phyloP scores from a whole-genome alignment of 23 tunicate genomes.

The Trididemnum miniatum region DNA sequence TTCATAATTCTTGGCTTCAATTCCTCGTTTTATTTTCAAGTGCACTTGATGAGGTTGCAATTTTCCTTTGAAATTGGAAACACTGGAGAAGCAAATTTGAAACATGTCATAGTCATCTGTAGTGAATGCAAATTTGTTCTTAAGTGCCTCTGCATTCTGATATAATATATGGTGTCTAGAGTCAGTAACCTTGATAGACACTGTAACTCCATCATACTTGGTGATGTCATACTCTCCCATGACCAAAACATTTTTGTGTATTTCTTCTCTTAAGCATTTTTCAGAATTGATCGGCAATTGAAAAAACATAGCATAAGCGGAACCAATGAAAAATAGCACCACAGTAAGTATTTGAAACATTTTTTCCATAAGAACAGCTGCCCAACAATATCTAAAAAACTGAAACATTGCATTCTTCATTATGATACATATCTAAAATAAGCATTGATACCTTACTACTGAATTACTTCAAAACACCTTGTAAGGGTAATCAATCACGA shows the following conservation, averaged over 20 bases:
- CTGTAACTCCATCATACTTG: slow-evolving; percentile 55
- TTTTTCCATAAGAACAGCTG: no score
- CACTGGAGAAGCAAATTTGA: slow-evolving; percentile 84
- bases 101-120: slow-evolving; percentile 98
- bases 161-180: slow-evolving; percentile 82
- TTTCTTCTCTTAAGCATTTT: slow-evolving; percentile 85
- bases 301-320: slow-evolving; percentile 35
- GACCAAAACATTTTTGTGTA: slow-evolving; percentile 82
- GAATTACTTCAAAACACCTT: no score
- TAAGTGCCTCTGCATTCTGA: slow-evolving; percentile 81
- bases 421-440: no score
- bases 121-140: slow-evolving; percentile 94
- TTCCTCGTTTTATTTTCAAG: slow-evolving; percentile 72
- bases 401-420: no score
- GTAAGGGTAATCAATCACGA: no score
- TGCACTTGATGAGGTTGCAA: slow-evolving; percentile 68
- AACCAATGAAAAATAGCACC: background rate
- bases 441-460: no score
- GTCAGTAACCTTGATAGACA: slow-evolving; percentile 71
- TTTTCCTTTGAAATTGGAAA: slow-evolving; percentile 50
- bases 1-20: slow-evolving; percentile 94
- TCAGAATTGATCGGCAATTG: slow-evolving; percentile 69
- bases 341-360: background rate
- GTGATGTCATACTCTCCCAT: slow-evolving; percentile 79
- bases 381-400: no score